Conservation (phyloP, 2,797 vertebrate species). For the Zenarchopterus dispar region DNA sequence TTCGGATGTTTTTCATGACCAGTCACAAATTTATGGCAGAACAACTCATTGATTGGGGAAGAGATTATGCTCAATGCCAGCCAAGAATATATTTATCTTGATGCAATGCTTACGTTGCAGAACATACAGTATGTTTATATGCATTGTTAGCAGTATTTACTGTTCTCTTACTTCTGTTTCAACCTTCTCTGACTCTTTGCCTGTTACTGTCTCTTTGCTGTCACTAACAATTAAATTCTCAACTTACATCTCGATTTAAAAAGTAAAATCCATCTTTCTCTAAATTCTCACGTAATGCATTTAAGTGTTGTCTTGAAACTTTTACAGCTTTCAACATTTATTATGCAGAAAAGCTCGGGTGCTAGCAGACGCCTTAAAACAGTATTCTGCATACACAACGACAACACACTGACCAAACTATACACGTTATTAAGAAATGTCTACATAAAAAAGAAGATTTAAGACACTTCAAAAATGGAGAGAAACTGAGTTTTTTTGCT, state of each 20-base stretch:
- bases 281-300: slow-evolving; percentile 32
- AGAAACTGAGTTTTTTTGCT: background rate
- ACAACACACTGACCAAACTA: background rate
- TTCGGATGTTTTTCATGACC: too few species aligned
- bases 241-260: slow-evolving; percentile 6
- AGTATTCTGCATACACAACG: background rate
- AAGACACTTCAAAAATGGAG: slow-evolving; percentile 1
- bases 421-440: background rate
- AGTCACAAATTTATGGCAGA: too few species aligned
- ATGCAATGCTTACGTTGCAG: background rate
- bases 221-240: slow-evolving; percentile 29
- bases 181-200: slow-evolving; percentile 19
- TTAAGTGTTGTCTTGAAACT: slow-evolving; percentile 29
- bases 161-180: background rate
- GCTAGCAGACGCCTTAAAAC: background rate
- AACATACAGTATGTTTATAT: background rate
- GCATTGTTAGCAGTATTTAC: too few species aligned
- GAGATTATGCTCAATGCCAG: too few species aligned
- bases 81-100: background rate
- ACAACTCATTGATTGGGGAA: too few species aligned
- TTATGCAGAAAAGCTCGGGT: background rate
- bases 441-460: background rate
- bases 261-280: slow-evolving; percentile 24
- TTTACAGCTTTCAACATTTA: slow-evolving; percentile 26
- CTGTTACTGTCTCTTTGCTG: background rate